Percentiles rank a stretch among this genome's conserved stretches.
These are phyloP conservation scores for Tolmerus cingulatus DNA, from an alignment of 2,888 invertebrate species.

Conservation along the genomic window DNA sequence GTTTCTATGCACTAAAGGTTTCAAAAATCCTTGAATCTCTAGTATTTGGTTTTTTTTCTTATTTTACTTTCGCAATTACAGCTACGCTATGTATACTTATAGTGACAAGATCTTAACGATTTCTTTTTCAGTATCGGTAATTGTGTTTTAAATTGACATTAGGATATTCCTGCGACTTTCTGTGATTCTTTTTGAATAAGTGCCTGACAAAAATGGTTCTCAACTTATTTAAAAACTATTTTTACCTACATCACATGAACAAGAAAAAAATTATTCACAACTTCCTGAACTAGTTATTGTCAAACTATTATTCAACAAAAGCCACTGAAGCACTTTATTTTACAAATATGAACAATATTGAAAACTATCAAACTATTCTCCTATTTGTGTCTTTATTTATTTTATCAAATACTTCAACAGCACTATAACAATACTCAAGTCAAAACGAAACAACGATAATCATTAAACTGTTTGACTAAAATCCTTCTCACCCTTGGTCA, in stretches of 20 bases:
- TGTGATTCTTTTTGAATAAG: constrained; percentile 13
- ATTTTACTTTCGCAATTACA: not conserved
- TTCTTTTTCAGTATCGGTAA: constrained; percentile 28
- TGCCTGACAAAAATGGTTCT: not conserved
- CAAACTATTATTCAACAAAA: constrained; percentile 8
- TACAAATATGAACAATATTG: constrained; percentile 36
- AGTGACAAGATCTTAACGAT: not conserved
- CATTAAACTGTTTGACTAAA: not conserved
- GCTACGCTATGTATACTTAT: constrained; percentile 12
- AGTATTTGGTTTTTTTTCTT: not conserved
- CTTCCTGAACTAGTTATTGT: not conserved
- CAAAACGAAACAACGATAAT: not conserved
- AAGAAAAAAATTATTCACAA: not conserved
- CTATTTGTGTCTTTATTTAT: not conserved
- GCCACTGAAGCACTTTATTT: not conserved
- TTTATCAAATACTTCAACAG: not conserved
- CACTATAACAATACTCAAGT: not conserved
- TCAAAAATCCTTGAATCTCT: constrained; percentile 14
- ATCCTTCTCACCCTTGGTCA: not conserved
- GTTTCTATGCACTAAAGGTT: constrained; percentile 3
- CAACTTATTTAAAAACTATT: constrained; percentile 7
- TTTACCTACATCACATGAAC: not conserved
- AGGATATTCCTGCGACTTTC: constrained; percentile 24
- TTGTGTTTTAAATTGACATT: constrained; percentile 40
- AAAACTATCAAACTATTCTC: constrained; percentile 18